These are phyloP conservation scores for Acanthacorydalis orientalis DNA, from an alignment of 2,888 invertebrate genomes.

Conservation along the genomic window DNA sequence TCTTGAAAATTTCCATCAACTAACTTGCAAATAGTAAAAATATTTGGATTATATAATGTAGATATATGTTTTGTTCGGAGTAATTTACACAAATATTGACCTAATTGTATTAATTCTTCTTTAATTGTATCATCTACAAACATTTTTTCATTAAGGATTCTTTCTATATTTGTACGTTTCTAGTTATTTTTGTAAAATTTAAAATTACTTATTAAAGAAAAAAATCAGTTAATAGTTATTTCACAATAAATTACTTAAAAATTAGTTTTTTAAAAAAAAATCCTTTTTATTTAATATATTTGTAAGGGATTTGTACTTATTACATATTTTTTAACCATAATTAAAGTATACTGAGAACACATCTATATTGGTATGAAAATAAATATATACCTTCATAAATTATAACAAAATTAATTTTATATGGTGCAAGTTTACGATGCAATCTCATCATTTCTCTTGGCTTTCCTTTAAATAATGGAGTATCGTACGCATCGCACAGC, in stretches of 20 bases:
- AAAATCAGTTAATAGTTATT: too few relatives aligned
- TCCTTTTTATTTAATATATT: too few relatives aligned
- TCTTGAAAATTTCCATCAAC: slow-evolving; percentile 19
- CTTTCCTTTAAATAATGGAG: slow-evolving; percentile 26
- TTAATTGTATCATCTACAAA: slow-evolving; percentile 15
- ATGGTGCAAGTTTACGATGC: slow-evolving; percentile 59
- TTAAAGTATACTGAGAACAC: too few relatives aligned
- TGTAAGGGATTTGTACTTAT: too few relatives aligned
- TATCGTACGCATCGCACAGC: slow-evolving; percentile 40
- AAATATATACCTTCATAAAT: slow-evolving; percentile 22
- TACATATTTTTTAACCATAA: too few relatives aligned
- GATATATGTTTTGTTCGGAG: slow-evolving; percentile 28
- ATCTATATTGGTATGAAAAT: too few relatives aligned
- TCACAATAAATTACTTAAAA: too few relatives aligned
- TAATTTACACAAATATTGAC: slow-evolving; percentile 35
- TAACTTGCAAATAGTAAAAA: slow-evolving; percentile 10
- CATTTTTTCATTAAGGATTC: background rate
- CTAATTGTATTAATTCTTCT: slow-evolving; percentile 34
- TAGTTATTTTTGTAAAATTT: background rate
- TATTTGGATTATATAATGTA: slow-evolving; percentile 21
- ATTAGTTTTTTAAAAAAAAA: too few relatives aligned
- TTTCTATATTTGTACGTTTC: background rate
- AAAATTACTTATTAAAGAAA: too few relatives aligned
- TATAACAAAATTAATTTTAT: slow-evolving; percentile 50
- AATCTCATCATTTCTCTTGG: slow-evolving; percentile 33